phyloP scores from a whole-genome alignment of 2,888 invertebrate genomes.

The Acronicta leporina region DNA sequence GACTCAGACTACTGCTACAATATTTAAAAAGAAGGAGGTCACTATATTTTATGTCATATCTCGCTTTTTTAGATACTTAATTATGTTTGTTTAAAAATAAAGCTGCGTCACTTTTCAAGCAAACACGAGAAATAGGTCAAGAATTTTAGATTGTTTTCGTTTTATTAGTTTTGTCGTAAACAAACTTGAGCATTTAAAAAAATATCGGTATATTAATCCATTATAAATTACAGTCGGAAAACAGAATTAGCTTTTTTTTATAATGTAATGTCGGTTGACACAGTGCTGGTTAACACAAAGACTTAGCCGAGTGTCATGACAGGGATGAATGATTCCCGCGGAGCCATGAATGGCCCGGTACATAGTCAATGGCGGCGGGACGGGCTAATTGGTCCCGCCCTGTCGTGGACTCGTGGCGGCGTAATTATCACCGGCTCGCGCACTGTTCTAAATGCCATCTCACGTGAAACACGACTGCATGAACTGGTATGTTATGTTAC shows the following conservation, averaged over 20 bases:
- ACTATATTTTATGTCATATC: no score
- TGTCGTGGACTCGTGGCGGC: constrained; percentile 62
- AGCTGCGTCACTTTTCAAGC: no score
- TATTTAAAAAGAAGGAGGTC: constrained; percentile 1
- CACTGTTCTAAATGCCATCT: constrained; percentile 59
- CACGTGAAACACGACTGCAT: constrained; percentile 45
- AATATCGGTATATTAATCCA: background rate
- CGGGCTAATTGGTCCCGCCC: constrained; percentile 69
- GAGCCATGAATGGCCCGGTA: constrained; percentile 71
- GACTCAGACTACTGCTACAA: background rate
- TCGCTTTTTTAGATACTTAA: no score
- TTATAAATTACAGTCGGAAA: background rate
- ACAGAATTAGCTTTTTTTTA: background rate
- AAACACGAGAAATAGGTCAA: no score
- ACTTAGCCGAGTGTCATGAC: constrained; percentile 55
- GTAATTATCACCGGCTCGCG: constrained; percentile 72
- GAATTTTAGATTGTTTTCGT: no score
- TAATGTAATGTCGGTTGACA: constrained; percentile 18
- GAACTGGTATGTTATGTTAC: background rate
- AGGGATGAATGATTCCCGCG: constrained; percentile 72
- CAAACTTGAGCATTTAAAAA: background rate
- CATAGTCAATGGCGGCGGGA: constrained; percentile 68
- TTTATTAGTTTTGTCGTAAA: background rate
- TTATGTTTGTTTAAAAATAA: no score
- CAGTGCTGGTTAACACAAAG: constrained; percentile 44